Evolutionary conservation across 2,888 invertebrate species (phyloP), one percentile per base, ranked within the genome.

Genomic region (Drosophila birchii): DNA sequence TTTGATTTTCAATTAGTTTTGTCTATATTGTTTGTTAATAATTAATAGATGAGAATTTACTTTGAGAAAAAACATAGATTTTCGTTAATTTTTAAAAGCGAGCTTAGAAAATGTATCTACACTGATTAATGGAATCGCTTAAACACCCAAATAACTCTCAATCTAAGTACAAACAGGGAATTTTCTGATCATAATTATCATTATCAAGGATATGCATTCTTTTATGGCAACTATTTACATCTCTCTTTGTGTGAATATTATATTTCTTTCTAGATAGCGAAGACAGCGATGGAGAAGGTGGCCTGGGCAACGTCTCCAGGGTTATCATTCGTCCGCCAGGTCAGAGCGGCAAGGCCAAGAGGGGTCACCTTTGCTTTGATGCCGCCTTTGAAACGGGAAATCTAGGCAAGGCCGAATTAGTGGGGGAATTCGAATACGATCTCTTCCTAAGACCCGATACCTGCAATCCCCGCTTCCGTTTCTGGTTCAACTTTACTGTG

Each of bases 401-500:
- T 93, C 94, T 99, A 58, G 99, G 98, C n/a, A 94, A 98, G 77
- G 98, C 98, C 1, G 98, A 98, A 91, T 95, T 98, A 81, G 95
- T 99, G 83, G 97, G 96, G 8, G 98, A 99, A 88, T 96, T 96
- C 91, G 99, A 99, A 92, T 99, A 99, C 92, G 99, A 99, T 93
- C 94, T 99, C 57, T 99, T 96, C 93, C 95, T 99, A 62, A 94
- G 99, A 47, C 99, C 99, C 0, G 99, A 99, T 92, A 99, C 98
- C 0, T 98, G 98, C 92, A 97, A 98, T 91, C 98, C 98, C 0
- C 94, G 98, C 49, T 95, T 96, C 76, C 94, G 99, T 55, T 96
- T 99, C 82, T 99, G 99, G 99, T 99, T 98, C 93, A 98, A 99
- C 93, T 99, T 99, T 91, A 98, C 98, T 1, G 98, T 99, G 41